phyloP scores from a whole-genome alignment of 2,113 vertebrate genomes.

The Hippocampus barbouri region DNA sequence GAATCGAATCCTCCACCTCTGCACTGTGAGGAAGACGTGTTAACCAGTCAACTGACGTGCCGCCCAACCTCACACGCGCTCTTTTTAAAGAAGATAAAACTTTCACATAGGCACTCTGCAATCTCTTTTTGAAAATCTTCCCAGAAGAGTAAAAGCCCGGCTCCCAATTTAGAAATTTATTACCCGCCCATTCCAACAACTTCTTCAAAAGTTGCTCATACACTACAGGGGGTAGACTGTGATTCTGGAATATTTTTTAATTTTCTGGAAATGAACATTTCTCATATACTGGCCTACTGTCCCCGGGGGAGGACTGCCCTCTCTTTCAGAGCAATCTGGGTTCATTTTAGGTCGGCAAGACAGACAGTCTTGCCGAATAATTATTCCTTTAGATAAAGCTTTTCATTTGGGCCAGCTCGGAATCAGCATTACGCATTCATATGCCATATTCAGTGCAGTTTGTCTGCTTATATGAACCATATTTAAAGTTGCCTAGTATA shows the following conservation, averaged over 20 bases:
- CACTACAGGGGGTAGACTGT: not conserved
- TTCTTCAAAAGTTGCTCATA: not conserved
- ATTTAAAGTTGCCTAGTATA: too few species aligned
- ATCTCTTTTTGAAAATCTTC: not conserved
- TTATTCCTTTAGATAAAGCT: not conserved
- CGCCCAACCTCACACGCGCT: too few species aligned
- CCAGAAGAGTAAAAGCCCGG: not conserved
- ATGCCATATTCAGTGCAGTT: not conserved
- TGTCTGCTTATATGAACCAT: not conserved
- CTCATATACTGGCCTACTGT: not conserved
- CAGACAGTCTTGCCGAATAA: not conserved
- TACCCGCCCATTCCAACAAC: not conserved
- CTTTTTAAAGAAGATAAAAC: too few species aligned
- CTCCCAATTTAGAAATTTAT: not conserved
- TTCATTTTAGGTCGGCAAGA: not conserved
- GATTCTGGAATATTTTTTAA: not conserved
- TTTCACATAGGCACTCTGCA: not conserved
- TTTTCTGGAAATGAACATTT: not conserved
- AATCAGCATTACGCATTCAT: not conserved
- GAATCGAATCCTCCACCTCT: too few species aligned
- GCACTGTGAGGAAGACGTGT: too few species aligned
- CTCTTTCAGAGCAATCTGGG: not conserved
- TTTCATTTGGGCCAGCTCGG: not conserved
- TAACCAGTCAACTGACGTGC: too few species aligned
- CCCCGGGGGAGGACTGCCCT: not conserved